These are phyloP conservation scores for Crossaster papposus DNA, from an alignment of 53 echinoderm and acorn worm genomes.

Conservation along the genomic window DNA sequence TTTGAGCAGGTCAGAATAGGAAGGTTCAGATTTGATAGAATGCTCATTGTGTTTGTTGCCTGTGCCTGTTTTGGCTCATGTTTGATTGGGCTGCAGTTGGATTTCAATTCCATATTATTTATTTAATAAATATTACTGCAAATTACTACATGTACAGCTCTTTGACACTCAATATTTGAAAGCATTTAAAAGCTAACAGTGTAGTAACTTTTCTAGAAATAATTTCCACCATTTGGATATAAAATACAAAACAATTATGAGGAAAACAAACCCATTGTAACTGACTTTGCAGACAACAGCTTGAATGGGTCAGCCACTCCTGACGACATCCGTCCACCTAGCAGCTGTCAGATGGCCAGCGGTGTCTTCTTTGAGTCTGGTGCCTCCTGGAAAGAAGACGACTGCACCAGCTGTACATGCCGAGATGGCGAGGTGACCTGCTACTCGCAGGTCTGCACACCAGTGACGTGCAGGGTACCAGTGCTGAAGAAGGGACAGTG, in stretches of 20 bases:
- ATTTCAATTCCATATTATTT: too few relatives aligned
- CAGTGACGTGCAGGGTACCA: slow-evolving; percentile 82
- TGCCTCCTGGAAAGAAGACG: slow-evolving; percentile 96
- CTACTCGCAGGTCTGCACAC: slow-evolving; percentile 87
- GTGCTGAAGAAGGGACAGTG: slow-evolving; percentile 99
- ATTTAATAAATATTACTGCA: too few relatives aligned
- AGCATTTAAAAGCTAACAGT: neutral
- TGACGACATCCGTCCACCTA: slow-evolving; percentile 27
- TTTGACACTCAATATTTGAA: neutral
- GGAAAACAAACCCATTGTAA: neutral
- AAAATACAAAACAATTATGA: neutral
- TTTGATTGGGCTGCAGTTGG: too few relatives aligned
- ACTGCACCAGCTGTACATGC: slow-evolving; percentile 98
- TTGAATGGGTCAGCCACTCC: slow-evolving; percentile 47
- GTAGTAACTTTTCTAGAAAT: neutral
- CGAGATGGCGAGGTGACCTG: slow-evolving; percentile 73
- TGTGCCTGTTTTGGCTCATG: too few relatives aligned
- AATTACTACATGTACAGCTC: neutral
- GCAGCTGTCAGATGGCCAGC: slow-evolving; percentile 70
- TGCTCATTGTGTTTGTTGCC: too few relatives aligned
- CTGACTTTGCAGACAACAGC: slow-evolving; percentile 23
- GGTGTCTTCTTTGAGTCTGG: slow-evolving; percentile 79
- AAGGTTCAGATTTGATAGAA: too few relatives aligned
- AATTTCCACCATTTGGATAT: neutral
- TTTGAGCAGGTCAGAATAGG: too few relatives aligned